Evolutionary conservation across 2,888 invertebrate genomes (phyloP).

Genomic region (Phasia obesa): DNA sequence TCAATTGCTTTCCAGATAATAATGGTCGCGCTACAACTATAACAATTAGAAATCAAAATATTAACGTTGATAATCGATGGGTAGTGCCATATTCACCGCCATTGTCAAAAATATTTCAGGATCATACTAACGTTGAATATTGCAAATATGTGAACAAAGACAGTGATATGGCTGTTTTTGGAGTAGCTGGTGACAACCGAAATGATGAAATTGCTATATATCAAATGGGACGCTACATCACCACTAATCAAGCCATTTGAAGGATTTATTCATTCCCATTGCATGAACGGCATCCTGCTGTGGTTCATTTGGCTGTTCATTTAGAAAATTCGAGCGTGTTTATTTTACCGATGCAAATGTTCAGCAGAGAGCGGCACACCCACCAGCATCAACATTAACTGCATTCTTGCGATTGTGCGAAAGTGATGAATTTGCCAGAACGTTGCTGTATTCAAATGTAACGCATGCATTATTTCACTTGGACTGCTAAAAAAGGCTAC

Average conservation of each 20-base stretch:
- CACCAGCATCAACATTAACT: background rate
- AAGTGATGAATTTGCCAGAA: background rate
- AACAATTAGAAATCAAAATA: no score
- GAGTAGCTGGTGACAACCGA: constrained; percentile 18
- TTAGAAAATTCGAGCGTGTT: constrained; percentile 72
- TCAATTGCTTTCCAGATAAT: no score
- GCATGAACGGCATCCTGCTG: constrained; percentile 71
- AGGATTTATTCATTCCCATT: constrained; percentile 70
- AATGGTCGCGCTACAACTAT: no score
- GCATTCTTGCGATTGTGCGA: background rate
- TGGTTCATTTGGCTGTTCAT: constrained; percentile 72
- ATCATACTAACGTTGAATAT: constrained; percentile 73
- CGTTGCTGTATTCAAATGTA: background rate
- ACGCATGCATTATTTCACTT: background rate
- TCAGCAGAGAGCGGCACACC: background rate
- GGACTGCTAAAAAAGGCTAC: constrained; percentile 37
- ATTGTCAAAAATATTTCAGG: constrained; percentile 21
- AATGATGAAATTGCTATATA: constrained; percentile 66
- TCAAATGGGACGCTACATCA: constrained; percentile 74
- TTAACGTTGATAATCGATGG: constrained; percentile 74
- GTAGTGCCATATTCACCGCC: constrained; percentile 18
- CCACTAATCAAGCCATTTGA: constrained; percentile 73
- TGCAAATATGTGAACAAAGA: constrained; percentile 82
- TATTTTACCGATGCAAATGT: constrained; percentile 1
- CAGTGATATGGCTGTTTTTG: constrained; percentile 76